Percentiles rank a stretch among this genome's conserved stretches.
Conservation (phyloP, 2,888 invertebrate genomes). For the Dexiosoma caninum region DNA sequence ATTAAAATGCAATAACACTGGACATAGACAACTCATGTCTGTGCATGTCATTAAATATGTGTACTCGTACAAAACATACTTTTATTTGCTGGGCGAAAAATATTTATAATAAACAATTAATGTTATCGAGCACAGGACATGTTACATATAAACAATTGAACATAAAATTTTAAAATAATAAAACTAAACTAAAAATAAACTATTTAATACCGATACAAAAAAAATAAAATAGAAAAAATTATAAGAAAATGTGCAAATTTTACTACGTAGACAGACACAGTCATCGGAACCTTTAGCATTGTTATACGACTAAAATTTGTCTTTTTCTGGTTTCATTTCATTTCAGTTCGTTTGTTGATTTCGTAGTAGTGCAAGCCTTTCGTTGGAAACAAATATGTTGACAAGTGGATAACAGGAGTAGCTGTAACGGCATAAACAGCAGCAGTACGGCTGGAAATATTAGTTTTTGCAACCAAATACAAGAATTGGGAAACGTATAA, state of each 20-base stretch:
- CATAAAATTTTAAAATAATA: constrained; percentile 34
- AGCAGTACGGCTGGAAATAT: background rate
- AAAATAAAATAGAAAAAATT: background rate
- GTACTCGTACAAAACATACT: too few species aligned
- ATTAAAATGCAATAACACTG: constrained; percentile 27
- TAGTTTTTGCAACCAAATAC: constrained; percentile 7
- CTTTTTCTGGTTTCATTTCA: constrained; percentile 32
- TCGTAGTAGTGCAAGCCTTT: constrained; percentile 36
- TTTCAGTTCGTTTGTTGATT: too few species aligned
- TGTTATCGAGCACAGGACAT: constrained; percentile 42
- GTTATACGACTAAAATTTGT: constrained; percentile 32
- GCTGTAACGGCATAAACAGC: background rate
- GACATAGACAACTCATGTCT: constrained; percentile 54
- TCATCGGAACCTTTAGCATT: constrained; percentile 56
- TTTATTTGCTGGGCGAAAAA: background rate
- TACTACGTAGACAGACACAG: constrained; percentile 13
- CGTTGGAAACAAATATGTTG: constrained; percentile 49
- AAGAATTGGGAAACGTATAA: constrained; percentile 2
- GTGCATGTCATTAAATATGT: constrained; percentile 11
- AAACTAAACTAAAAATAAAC: background rate
- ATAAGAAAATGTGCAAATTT: constrained; percentile 51
- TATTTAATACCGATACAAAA: background rate
- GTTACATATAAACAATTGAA: constrained; percentile 50
- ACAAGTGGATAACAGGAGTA: constrained; percentile 61
- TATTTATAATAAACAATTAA: constrained; percentile 46